Base-by-base conservation (phyloP, 37 sponge, comb jelly and placozoan species). In the Tethya wilhelma region DNA sequence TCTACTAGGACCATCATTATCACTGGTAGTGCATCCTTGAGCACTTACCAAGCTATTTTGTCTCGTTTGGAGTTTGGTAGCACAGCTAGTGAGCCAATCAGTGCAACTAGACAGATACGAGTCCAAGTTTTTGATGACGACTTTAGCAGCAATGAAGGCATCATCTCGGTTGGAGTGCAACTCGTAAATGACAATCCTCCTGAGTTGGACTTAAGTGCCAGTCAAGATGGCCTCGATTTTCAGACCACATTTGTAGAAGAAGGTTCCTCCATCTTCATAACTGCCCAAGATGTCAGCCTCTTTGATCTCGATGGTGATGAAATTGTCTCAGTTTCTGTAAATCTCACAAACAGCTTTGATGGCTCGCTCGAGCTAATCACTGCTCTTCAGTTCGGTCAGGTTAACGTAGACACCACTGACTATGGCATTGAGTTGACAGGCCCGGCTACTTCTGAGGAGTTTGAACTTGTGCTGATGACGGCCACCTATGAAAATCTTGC, bases 401-500 rank as follows among this genome's bases (percentile, higher is more conserved):
- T 82, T 23, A 53, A 19, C 38, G 22, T 36, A 5, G 44, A 25
- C 0, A 36, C 44, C 42, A 74, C 59, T 55, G 38, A 38, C 11
- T 38, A 38, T 17, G 37, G 44, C 7, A 22, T 83, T 0, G 55
- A 42, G 4, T 64, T 85, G 0, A n/a, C 45, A 6, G 90, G 90
- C n/a, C 86, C 93, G 20, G 86, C 79, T 28, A 1, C 60, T 28
- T 17, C 69, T n/a, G 28, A 49, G 45, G 86, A 75, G 34, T 89
- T 93, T 36, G 74, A 64, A 43, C 26, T 56, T 7, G 79, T 53
- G 2, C 46, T 93, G 67, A 78, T 41, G 22, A 65, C 78, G 20
- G 57, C 89, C 23, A 38, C 60, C 22, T 93, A 93, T 63, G 74
- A 68, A 28, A 85, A 93, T 60, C 0, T 36, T 11, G 93, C 93